Conservation (phyloP, 2,888 invertebrate genomes). For the Chloroclystis v-ata region DNA sequence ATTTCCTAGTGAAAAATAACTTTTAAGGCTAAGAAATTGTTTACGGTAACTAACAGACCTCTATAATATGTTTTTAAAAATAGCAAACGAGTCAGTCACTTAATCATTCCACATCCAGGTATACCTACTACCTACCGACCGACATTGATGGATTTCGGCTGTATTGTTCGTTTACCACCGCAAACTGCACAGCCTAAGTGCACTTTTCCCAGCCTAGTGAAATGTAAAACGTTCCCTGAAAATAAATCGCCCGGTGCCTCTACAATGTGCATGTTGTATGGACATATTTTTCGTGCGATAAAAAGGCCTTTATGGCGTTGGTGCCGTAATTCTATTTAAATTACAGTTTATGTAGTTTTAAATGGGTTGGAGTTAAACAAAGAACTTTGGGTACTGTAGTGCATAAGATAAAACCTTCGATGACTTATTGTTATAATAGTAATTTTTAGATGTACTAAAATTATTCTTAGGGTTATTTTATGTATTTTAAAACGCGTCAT, state of each 20-base stretch:
- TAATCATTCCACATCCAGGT: conserved; percentile 6
- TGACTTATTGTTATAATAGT: no score
- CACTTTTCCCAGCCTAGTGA: conserved; percentile 26
- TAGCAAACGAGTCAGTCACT: neutral
- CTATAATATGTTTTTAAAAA: neutral
- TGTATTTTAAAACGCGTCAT: no score
- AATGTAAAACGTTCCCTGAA: conserved; percentile 23
- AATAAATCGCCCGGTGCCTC: conserved; percentile 21
- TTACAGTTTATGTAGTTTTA: conserved; percentile 3
- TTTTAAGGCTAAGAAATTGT: no score
- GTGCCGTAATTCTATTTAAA: conserved; percentile 13
- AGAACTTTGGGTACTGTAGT: conserved; percentile 20
- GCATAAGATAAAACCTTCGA: no score
- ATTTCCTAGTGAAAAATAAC: no score
- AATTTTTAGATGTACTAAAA: no score
- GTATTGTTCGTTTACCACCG: conserved; percentile 21
- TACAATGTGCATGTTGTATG: conserved; percentile 16
- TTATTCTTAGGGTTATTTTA: no score
- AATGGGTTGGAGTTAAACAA: conserved; percentile 5
- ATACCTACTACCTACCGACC: neutral
- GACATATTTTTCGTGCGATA: conserved; percentile 23
- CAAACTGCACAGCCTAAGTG: conserved; percentile 23
- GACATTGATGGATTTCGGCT: conserved; percentile 32
- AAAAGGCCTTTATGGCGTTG: conserved; percentile 15
- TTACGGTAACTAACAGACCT: no score